phyloP scores from a whole-genome alignment of 2,797 vertebrate genomes.

The Rhinella marina region DNA sequence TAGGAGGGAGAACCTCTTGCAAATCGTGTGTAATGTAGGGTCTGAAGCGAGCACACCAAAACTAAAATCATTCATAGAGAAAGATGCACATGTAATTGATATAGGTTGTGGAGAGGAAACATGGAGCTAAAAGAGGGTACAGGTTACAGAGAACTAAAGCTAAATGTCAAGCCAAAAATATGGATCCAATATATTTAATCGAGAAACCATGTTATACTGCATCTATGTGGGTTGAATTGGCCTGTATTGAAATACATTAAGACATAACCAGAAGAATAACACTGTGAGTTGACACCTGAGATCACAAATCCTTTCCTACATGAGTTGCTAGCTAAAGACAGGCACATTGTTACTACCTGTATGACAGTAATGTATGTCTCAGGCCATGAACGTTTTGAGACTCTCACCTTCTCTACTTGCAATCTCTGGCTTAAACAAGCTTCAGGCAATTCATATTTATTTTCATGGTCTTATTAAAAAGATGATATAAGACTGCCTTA shows the following conservation, averaged over 20 bases:
- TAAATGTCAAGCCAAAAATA: background rate
- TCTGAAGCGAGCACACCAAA: background rate
- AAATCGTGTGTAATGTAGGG: background rate
- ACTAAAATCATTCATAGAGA: background rate
- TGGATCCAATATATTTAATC: background rate
- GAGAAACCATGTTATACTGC: background rate
- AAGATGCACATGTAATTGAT: background rate
- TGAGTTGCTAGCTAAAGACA: background rate
- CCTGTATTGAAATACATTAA: background rate
- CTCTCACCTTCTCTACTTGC: constrained; percentile 36
- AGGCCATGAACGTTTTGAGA: constrained; percentile 21
- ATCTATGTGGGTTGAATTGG: background rate
- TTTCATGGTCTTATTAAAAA: constrained; percentile 38
- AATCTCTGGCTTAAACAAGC: constrained; percentile 39
- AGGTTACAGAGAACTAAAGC: background rate
- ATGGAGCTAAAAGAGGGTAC: background rate
- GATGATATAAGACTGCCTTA: constrained; percentile 29
- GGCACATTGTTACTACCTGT: constrained; percentile 39
- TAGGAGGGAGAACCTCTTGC: background rate
- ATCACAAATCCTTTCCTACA: constrained; percentile 4
- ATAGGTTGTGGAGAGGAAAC: background rate
- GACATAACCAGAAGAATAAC: background rate
- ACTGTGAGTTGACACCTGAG: background rate
- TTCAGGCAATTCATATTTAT: constrained; percentile 42
- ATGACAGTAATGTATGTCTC: constrained; percentile 3